Evolutionary conservation across 2,113 vertebrate species (phyloP).

Genomic region (Amphilophus citrinellus): DNA sequence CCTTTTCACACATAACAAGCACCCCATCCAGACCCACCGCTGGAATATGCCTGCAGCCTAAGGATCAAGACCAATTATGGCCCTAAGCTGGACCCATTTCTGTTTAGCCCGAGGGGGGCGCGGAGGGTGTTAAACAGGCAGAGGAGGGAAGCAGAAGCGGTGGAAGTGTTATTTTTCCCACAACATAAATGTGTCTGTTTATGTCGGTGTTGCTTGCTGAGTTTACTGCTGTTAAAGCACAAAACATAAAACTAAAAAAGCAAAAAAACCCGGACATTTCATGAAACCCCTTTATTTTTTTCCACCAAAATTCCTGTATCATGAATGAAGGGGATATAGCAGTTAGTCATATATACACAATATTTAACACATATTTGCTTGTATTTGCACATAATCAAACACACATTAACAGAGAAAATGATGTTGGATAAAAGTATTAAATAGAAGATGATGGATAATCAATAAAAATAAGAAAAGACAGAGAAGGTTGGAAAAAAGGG

Average conservation of each 20-base stretch:
- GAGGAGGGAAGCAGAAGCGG: slow-evolving; percentile 73
- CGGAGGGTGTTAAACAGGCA: slow-evolving; percentile 68
- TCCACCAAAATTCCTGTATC: too few relatives aligned
- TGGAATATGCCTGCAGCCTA: slow-evolving; percentile 94
- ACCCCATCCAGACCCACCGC: slow-evolving; percentile 89
- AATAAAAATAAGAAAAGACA: slow-evolving; percentile 18
- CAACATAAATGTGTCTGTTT: slow-evolving; percentile 77
- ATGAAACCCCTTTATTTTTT: neutral
- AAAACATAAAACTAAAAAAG: slow-evolving; percentile 16
- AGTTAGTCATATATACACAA: neutral
- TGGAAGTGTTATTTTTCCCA: slow-evolving; percentile 84
- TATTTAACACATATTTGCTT: slow-evolving; percentile 9
- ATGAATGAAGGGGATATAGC: neutral
- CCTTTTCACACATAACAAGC: slow-evolving; percentile 89
- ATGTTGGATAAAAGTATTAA: neutral
- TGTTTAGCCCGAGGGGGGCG: slow-evolving; percentile 75
- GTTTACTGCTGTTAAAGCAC: slow-evolving; percentile 45
- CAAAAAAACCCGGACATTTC: neutral
- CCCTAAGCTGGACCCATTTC: slow-evolving; percentile 92
- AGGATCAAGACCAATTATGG: slow-evolving; percentile 98
- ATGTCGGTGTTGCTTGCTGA: slow-evolving; percentile 57
- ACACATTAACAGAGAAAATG: neutral
- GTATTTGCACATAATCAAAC: slow-evolving; percentile 1
- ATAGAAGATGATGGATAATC: slow-evolving; percentile 56
- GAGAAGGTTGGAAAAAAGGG: neutral